phyloP scores from a whole-genome alignment of 23 tunicate species.

The Botrylloides violaceus region DNA sequence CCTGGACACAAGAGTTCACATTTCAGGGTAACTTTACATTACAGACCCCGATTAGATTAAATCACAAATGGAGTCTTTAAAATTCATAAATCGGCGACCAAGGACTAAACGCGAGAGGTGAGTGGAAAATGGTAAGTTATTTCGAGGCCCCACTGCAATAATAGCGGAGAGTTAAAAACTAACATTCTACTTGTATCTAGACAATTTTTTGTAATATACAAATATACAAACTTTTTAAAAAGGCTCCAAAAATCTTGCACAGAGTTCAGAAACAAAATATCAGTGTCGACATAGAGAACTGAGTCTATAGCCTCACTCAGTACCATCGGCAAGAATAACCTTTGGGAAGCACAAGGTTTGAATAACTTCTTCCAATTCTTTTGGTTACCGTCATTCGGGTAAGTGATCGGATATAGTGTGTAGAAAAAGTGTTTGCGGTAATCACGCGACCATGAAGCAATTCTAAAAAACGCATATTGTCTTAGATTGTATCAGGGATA shows the following conservation, averaged over 20 bases:
- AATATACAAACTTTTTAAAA: slow-evolving; percentile 34
- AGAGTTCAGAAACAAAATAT: slow-evolving; percentile 46
- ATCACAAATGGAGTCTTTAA: no score
- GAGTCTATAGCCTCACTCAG: slow-evolving; percentile 38
- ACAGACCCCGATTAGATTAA: no score
- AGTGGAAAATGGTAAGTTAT: no score
- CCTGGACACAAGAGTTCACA: no score
- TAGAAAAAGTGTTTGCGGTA: slow-evolving; percentile 20
- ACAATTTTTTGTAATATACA: background rate
- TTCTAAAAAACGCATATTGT: slow-evolving; percentile 29
- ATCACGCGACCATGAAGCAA: slow-evolving; percentile 8
- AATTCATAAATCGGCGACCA: no score
- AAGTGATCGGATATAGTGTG: slow-evolving; percentile 30
- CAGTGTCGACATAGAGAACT: slow-evolving; percentile 71
- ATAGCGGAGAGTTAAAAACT: no score
- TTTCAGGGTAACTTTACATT: no score
- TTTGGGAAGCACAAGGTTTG: slow-evolving; percentile 75
- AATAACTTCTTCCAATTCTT: slow-evolving; percentile 56
- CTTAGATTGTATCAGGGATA: no score
- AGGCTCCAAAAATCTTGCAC: slow-evolving; percentile 46
- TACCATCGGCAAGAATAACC: slow-evolving; percentile 53
- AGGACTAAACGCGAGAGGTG: no score
- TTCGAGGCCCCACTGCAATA: no score
- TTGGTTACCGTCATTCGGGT: slow-evolving; percentile 55
- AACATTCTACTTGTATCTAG: background rate